Evolutionary conservation across 2,888 invertebrate genomes (phyloP).

Genomic region (Drosophila longiperda): DNA sequence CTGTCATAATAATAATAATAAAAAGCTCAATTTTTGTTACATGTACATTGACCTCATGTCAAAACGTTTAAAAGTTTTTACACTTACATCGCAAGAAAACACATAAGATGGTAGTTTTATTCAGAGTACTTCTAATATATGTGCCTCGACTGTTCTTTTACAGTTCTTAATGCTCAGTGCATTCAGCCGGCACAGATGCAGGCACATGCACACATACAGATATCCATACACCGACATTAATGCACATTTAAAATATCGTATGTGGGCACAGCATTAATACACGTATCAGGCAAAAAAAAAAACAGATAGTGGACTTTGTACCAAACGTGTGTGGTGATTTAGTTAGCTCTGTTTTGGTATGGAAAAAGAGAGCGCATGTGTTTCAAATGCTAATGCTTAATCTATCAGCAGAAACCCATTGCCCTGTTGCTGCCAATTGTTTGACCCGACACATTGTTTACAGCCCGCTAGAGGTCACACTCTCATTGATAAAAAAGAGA

Average conservation of each 20-base stretch:
- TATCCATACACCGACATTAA: too few relatives aligned
- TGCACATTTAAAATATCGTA: conserved; percentile 5
- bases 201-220: not conserved
- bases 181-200: conserved; percentile 12
- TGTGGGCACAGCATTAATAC: conserved; percentile 17
- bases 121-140: not conserved
- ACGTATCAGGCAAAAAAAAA: conserved; percentile 16
- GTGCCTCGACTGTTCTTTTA: not conserved
- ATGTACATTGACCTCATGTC: not conserved
- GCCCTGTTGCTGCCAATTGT: conserved; percentile 24
- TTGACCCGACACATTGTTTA: conserved; percentile 35
- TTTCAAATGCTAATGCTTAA: not conserved
- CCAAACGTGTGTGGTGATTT: conserved; percentile 13
- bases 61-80: not conserved
- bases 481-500: conserved; percentile 22
- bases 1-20: not conserved
- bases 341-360: not conserved
- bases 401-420: conserved; percentile 27
- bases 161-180: not conserved
- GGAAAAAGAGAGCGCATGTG: conserved; percentile 45
- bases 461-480: conserved; percentile 38
- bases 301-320: conserved; percentile 42
- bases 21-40: not conserved
- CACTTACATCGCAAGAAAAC: not conserved
- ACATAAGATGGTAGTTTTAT: not conserved